Base-by-base conservation (phyloP, 92 coral and sea anemone species). In the Zoanthus gigantus region DNA sequence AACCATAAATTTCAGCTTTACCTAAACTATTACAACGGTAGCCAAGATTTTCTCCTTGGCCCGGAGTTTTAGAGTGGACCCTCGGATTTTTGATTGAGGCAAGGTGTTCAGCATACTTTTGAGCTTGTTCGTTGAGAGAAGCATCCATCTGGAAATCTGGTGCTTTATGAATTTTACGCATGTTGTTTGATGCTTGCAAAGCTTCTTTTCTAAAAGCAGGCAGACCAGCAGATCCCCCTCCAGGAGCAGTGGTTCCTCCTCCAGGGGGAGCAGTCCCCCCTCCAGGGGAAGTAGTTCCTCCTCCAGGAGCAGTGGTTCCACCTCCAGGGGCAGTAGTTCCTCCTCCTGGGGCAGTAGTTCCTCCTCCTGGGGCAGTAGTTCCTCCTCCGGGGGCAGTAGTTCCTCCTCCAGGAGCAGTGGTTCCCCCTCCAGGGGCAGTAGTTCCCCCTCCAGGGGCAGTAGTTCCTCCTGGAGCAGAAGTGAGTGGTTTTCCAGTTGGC, bases 1-100 rank as follows among this genome's bases (percentile, higher is more conserved):
- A 9, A 8, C 3, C 29, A 16, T 18, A 37, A 48, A 45, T 11
- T 9, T 15, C 17, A 16, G 7, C 23, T 67, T 79, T 79, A 83
- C 87, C 87, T 5, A 32, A 50, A 10, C 69, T 34, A 56, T 52
- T 50, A 23, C 88, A 84, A 8, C 54, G 17, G 37, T 7, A 3
- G n/a, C 68, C 88, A 3, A 84, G 23, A 84, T 84, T 84, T 53
- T 84, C 88, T 15, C 88, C 88, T 53, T 84, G 71, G 4, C 56
- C 71, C 0, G 47, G 31, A 30, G 50, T 8, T 1, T 48, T 10
- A 11, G 88, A 71, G n/a, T 84, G 78, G 15, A 34, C 4, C 4
- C 31, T 8, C 2, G 88, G 80, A 23, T 31, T 84, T 14, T 84
- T 84, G 4, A 23, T 12, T 0, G 71, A 6, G n/a, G 88, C 88